Percentiles rank a stretch among this genome's conserved stretches.
phyloP scores from a whole-genome alignment of 2,888 invertebrate genomes.

The Oxycera nigricornis region DNA sequence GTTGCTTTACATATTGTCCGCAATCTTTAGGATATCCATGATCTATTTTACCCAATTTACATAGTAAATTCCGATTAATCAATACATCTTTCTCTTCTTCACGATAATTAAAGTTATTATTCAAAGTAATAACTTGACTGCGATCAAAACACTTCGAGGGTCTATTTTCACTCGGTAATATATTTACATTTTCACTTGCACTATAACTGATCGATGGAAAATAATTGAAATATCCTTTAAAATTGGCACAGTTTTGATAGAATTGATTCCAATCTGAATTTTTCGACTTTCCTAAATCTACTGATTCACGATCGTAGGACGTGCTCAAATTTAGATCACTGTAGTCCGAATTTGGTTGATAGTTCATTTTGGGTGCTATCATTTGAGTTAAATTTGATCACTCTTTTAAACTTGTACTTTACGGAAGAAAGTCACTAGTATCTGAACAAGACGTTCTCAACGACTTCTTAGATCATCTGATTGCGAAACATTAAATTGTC shows the following conservation, averaged over 20 bases:
- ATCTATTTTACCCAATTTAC: background rate
- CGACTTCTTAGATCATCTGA: background rate
- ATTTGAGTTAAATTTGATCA: background rate
- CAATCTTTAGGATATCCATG: background rate
- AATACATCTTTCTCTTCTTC: background rate
- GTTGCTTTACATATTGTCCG: background rate
- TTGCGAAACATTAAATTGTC: background rate
- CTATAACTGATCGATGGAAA: slow-evolving; percentile 11
- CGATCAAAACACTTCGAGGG: background rate
- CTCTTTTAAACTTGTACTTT: slow-evolving; percentile 1
- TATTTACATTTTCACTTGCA: background rate
- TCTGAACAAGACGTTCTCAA: too few species aligned
- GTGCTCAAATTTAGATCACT: background rate
- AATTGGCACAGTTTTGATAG: slow-evolving; percentile 31
- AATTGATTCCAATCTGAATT: slow-evolving; percentile 20
- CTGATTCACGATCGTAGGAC: background rate
- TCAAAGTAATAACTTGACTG: background rate
- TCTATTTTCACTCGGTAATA: background rate
- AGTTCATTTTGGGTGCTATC: background rate
- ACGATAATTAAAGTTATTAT: background rate
- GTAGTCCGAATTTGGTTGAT: background rate
- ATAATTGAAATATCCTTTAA: slow-evolving; percentile 37
- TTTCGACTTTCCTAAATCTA: background rate
- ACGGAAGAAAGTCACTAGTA: background rate
- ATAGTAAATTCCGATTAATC: background rate